Percentiles rank a stretch among this genome's conserved stretches.
These are phyloP conservation scores for Elaphurus davidianus DNA, from an alignment of 2,113 vertebrate species.

Conservation along the genomic window DNA sequence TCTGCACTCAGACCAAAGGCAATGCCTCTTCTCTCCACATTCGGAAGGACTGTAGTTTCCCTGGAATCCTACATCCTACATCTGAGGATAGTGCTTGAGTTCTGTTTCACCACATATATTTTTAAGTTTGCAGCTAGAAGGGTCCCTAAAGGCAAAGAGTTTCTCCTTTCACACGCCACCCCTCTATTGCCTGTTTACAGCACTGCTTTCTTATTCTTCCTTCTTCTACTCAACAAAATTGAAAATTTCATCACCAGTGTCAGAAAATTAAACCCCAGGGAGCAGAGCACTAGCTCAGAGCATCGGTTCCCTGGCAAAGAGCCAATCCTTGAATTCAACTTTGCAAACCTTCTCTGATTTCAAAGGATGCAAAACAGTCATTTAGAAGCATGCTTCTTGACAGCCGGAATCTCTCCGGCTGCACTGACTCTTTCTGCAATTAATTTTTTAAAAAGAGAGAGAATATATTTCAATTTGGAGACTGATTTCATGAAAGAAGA, in stretches of 20 bases:
- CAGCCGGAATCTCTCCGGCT: background rate
- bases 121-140: conserved; percentile 24
- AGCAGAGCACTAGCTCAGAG: conserved; percentile 25
- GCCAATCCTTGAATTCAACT: conserved; percentile 54
- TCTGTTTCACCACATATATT: background rate
- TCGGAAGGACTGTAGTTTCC: background rate
- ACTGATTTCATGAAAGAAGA: background rate
- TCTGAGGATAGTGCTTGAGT: background rate
- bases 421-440: conserved; percentile 26
- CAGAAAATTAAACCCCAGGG: conserved; percentile 59
- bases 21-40: background rate
- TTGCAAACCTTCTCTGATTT: conserved; percentile 50
- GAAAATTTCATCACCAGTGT: conserved; percentile 39
- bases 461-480: background rate
- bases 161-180: background rate
- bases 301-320: background rate
- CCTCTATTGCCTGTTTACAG: background rate
- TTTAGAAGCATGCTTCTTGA: background rate
- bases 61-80: background rate
- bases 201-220: background rate
- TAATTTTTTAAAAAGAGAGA: background rate
- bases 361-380: background rate
- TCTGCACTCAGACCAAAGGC: background rate
- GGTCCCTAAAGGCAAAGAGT: conserved; percentile 16
- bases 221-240: background rate